phyloP scores from a whole-genome alignment of 2,113 vertebrate genomes.

The Meleagris gallopavo region DNA sequence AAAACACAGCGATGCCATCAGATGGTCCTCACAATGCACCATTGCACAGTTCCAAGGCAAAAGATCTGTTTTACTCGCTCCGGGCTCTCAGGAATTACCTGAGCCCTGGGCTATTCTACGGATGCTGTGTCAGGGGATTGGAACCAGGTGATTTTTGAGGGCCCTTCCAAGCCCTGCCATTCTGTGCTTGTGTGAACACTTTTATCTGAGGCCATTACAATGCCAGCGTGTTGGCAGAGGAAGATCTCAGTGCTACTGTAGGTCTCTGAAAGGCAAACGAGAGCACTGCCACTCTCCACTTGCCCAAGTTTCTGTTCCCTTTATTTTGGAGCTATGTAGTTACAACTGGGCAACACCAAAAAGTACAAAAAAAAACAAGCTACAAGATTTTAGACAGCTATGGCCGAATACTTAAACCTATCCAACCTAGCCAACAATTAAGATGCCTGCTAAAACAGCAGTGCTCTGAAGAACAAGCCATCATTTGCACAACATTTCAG shows the following conservation, averaged over 20 bases:
- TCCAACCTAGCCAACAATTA: not conserved
- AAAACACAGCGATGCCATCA: not conserved
- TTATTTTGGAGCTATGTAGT: not conserved
- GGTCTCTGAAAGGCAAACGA: not conserved
- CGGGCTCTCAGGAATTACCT: not conserved
- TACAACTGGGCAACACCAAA: not conserved
- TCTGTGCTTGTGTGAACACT: not conserved
- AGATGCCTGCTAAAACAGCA: not conserved
- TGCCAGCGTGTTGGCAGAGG: accelerated
- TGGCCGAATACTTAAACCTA: not conserved
- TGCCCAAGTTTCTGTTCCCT: not conserved
- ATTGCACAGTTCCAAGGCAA: not conserved
- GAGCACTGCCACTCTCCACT: not conserved
- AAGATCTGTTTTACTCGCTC: accelerated
- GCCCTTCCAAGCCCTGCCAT: not conserved
- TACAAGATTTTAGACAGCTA: not conserved
- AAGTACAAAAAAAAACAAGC: not conserved
- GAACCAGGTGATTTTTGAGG: not conserved
- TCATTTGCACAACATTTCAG: no score
- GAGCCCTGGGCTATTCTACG: accelerated
- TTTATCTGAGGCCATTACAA: not conserved
- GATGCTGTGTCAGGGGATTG: not conserved
- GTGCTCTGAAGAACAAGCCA: not conserved
- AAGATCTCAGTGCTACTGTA: not conserved
- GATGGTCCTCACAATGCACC: accelerated